Base-by-base conservation (phyloP, 2,888 invertebrate genomes). In the Hecatera dysodea region DNA sequence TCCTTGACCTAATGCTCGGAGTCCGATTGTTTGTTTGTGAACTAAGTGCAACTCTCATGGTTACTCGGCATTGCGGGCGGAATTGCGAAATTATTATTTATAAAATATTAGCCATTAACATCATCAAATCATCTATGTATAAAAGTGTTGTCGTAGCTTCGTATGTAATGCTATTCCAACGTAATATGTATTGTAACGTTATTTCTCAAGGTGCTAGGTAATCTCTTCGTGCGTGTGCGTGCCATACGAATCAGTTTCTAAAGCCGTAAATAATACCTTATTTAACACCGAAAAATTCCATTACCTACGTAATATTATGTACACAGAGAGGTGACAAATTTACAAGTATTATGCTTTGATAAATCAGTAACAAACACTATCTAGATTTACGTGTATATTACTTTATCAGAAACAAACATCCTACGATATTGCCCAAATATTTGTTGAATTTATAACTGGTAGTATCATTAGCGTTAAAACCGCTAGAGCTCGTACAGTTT, bases 1-100 rank as follows among this genome's bases (percentile, higher is more conserved):
- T 89, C 94, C 94, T 94, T 95, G 94, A 93, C 93, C 92, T 82
- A 89, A 88, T 88, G 89, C 83, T 89, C 80, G 73, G 77, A 86
- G 90, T 90, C 87, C 86, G 88, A 92, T 91, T 93, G 91, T 92
- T 91, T 88, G 87, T 90, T 90, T 89, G 88, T 86, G 79, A 86
- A 87, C 84, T 88, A 84, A 84, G 84, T 83, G 84, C 79, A 80
- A 75, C 82, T 86, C 87, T 89, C 90, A 90, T 86, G 88, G 90
- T 87, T 90, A 88, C 82, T 82, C 73, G 59, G 75, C 75, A 75
- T 76, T 82, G 75, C 70, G 36, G 72, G 63, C 76, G 69, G 39
- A 68, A 72, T 65, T 66, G 48, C 59, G 55, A 77, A 72, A 60
- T 22, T 11, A 44, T 71, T 11, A 27, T 29, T 36, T n/a, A 46